Evolutionary conservation across 2,797 vertebrate genomes (phyloP).

Genomic region (Pogonophryne albipinna): DNA sequence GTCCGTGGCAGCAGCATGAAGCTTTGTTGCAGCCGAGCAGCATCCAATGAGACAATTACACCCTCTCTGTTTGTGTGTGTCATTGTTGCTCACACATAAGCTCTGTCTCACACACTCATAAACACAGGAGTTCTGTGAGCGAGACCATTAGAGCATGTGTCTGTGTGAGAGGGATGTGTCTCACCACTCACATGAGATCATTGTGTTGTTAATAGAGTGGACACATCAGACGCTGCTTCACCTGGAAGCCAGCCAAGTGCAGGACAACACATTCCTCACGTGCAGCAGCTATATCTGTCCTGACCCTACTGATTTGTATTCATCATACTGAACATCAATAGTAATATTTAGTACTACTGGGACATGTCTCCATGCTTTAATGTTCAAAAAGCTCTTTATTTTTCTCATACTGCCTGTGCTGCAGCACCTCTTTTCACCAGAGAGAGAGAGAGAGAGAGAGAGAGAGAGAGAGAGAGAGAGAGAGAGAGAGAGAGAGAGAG

Average conservation of each 20-base stretch:
- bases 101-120: slow-evolving; percentile 18
- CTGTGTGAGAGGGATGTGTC: slow-evolving; percentile 43
- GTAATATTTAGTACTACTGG: too few species aligned
- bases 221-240: slow-evolving; percentile 63
- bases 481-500: too few species aligned
- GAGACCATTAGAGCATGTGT: slow-evolving; percentile 20
- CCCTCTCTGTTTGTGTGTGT: slow-evolving; percentile 53
- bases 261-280: slow-evolving; percentile 37
- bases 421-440: too few species aligned
- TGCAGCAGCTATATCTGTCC: slow-evolving; percentile 13
- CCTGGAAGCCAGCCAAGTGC: slow-evolving; percentile 47
- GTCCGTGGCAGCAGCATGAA: slow-evolving; percentile 42
- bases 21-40: slow-evolving; percentile 61
- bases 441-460: too few species aligned
- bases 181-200: slow-evolving; percentile 73
- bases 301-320: neutral
- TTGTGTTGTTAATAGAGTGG: slow-evolving; percentile 61
- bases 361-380: too few species aligned
- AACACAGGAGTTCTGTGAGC: slow-evolving; percentile 14
- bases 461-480: too few species aligned
- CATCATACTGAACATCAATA: neutral
- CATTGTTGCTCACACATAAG: slow-evolving; percentile 32
- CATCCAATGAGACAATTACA: slow-evolving; percentile 59
- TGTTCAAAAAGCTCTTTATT: too few species aligned
- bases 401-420: too few species aligned